phyloP scores from a whole-genome alignment of 1,140 invertebrate species.

The Globodera ellingtonae region DNA sequence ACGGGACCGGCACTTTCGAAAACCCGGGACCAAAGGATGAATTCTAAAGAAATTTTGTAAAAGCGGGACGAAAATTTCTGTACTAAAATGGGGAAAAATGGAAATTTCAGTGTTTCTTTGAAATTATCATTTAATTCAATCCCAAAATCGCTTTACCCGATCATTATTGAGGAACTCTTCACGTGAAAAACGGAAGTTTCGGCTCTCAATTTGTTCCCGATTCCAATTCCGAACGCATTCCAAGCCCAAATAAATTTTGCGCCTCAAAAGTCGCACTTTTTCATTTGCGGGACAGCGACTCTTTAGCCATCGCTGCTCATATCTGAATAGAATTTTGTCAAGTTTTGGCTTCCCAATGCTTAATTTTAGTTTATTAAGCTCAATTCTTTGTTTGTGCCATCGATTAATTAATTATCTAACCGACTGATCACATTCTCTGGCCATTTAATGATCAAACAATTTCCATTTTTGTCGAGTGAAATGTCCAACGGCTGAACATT shows the following conservation, averaged over 20 bases:
- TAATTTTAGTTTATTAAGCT: no score
- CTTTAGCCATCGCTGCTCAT: conserved; percentile 48
- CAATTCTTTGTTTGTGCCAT: no score
- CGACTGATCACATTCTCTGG: conserved; percentile 32
- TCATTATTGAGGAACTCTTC: conserved; percentile 51
- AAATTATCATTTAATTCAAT: background rate
- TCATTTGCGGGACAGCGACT: conserved; percentile 45
- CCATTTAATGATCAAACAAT: conserved; percentile 33
- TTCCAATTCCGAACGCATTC: conserved; percentile 46
- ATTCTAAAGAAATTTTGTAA: no score
- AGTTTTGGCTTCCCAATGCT: no score
- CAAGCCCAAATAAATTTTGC: conserved; percentile 47
- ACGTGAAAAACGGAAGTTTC: conserved; percentile 47
- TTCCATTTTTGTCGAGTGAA: conserved; percentile 4
- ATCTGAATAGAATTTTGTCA: conserved; percentile 32
- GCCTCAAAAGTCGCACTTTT: conserved; percentile 33
- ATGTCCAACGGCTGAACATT: conserved; percentile 26
- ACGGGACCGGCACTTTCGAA: no score
- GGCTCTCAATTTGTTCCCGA: conserved; percentile 46
- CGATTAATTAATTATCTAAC: background rate
- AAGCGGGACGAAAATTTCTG: no score
- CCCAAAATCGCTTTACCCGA: conserved; percentile 26
- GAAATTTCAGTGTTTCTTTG: background rate
- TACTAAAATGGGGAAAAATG: no score
- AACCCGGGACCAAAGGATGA: no score